A percentile compares a stretch with the other conserved stretches of the same genome.
These are phyloP conservation scores for Scomber japonicus DNA, from an alignment of 2,113 vertebrate genomes.

Conservation along the genomic window DNA sequence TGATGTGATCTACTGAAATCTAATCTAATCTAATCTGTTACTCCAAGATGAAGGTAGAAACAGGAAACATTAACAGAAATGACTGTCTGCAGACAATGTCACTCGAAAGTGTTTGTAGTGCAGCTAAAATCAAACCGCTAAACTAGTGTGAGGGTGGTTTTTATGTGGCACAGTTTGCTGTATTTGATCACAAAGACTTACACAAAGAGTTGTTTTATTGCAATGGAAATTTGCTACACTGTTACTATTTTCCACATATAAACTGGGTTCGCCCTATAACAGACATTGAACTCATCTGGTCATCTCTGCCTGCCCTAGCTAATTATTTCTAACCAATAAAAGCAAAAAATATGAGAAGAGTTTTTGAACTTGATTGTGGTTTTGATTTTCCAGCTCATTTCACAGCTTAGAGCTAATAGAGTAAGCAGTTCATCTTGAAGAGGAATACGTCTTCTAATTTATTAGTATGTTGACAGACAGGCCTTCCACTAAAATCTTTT, in stretches of 20 bases:
- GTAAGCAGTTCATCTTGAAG: conserved; percentile 42
- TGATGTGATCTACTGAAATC: conserved; percentile 32
- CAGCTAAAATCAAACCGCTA: conserved; percentile 2
- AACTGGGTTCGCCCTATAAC: background rate
- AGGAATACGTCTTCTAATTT: conserved; percentile 55
- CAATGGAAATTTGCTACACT: conserved; percentile 20
- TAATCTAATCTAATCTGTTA: conserved; percentile 40
- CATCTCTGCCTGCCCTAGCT: conserved; percentile 18
- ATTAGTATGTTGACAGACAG: conserved; percentile 58
- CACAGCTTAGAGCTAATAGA: conserved; percentile 31
- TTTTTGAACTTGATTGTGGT: conserved; percentile 36
- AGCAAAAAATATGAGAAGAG: background rate
- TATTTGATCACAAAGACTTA: conserved; percentile 12
- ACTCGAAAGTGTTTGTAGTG: conserved; percentile 5
- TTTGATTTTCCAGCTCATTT: conserved; percentile 78
- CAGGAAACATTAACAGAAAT: background rate
- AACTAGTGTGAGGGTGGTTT: conserved; percentile 3
- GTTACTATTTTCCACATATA: conserved; percentile 24
- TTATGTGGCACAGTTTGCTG: conserved; percentile 34
- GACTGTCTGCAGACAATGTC: background rate
- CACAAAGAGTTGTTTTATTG: conserved; percentile 47
- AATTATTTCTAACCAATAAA: conserved; percentile 43
- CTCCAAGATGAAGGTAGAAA: conserved; percentile 24
- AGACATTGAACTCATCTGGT: conserved; percentile 26
- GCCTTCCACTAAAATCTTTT: conserved; percentile 48